Percentiles rank a stretch among this genome's conserved stretches.
Evolutionary conservation across 2,113 vertebrate genomes (phyloP).

Genomic region (Acanthisitta chloris): DNA sequence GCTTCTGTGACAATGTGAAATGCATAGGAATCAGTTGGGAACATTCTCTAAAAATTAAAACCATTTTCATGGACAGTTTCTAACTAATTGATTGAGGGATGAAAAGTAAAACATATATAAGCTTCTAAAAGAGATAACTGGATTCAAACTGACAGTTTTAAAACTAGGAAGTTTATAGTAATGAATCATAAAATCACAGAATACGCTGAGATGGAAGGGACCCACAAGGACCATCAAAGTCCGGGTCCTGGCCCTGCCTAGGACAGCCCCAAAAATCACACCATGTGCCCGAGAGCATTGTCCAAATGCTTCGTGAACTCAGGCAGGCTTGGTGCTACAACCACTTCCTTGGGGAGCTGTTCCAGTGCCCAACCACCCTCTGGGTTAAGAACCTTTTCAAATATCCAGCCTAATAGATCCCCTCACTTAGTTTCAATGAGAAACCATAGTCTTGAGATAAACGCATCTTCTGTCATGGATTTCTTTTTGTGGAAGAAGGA

Average conservation of each 20-base stretch:
- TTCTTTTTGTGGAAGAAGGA: neutral
- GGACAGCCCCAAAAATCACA: too few species aligned
- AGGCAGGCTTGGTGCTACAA: neutral
- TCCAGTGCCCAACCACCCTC: rapidly evolving
- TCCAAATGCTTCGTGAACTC: neutral
- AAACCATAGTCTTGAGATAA: neutral
- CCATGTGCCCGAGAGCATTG: too few species aligned
- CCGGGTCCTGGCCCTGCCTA: neutral
- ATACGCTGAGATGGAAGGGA: neutral
- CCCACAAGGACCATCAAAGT: neutral
- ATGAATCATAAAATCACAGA: neutral
- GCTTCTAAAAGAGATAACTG: neutral
- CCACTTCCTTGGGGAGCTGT: too few species aligned
- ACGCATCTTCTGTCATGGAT: too few species aligned
- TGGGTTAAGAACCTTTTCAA: neutral
- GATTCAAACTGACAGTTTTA: neutral
- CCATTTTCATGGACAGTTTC: neutral
- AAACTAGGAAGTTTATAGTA: neutral
- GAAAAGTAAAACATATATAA: neutral
- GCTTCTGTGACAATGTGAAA: neutral
- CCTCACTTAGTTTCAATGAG: neutral
- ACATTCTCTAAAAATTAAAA: neutral
- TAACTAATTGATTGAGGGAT: neutral
- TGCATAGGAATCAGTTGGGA: neutral
- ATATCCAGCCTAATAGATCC: neutral